A percentile compares a stretch with the other conserved stretches of the same genome.
phyloP scores from a whole-genome alignment of 2,888 invertebrate species.

The Tenodera sinensis region DNA sequence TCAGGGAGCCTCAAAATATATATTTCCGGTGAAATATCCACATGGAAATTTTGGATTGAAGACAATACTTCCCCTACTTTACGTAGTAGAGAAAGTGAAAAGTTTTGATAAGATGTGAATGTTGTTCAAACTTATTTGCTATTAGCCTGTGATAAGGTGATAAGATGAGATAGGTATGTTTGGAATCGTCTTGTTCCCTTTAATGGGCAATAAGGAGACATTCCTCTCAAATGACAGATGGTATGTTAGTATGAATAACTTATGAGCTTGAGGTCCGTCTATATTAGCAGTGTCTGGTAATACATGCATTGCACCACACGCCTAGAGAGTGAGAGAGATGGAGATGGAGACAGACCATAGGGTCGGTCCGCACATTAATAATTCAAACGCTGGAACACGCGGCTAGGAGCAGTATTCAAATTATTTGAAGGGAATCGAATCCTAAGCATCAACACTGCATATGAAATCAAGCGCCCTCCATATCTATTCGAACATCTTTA shows the following conservation, averaged over 20 bases:
- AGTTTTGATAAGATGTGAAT: too few relatives aligned
- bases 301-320: neutral
- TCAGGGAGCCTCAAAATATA: too few relatives aligned
- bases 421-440: constrained; percentile 20
- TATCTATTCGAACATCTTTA: neutral
- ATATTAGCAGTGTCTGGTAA: neutral
- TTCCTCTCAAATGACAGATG: neutral
- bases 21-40: too few relatives aligned
- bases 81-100: too few relatives aligned
- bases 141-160: too few relatives aligned
- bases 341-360: neutral
- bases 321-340: neutral
- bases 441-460: constrained; percentile 24
- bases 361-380: constrained; percentile 11
- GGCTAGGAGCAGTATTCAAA: constrained; percentile 17
- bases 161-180: neutral
- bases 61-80: too few relatives aligned
- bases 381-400: constrained; percentile 18
- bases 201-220: neutral
- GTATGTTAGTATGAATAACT: constrained; percentile 8
- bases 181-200: neutral
- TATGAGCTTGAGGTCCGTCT: neutral
- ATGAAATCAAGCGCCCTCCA: constrained; percentile 5
- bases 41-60: too few relatives aligned
- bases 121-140: too few relatives aligned